A percentile compares a stretch with the other conserved stretches of the same genome.
phyloP scores from a whole-genome alignment of 1,140 invertebrate species.

The Dinothrombium tinctorium region DNA sequence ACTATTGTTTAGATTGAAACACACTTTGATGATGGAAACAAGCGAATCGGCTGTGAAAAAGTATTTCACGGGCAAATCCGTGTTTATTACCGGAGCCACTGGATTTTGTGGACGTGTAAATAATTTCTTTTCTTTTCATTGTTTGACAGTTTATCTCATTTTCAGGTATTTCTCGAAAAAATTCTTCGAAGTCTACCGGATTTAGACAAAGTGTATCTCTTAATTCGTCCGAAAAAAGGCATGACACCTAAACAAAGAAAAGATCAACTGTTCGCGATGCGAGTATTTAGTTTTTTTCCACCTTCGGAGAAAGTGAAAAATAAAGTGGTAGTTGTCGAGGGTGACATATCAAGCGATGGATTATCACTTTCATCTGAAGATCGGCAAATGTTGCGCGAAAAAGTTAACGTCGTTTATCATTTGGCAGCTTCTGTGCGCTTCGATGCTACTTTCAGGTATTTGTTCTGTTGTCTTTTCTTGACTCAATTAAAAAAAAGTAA shows the following conservation, averaged over 20 bases:
- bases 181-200: constrained; percentile 24
- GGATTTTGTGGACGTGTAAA: constrained; percentile 53
- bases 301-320: neutral
- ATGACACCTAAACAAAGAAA: constrained; percentile 22
- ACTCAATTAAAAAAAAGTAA: constrained; percentile 27
- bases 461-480: neutral
- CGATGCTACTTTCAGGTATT: constrained; percentile 40
- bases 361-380: constrained; percentile 59
- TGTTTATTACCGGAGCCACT: constrained; percentile 39
- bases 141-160: neutral
- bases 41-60: constrained; percentile 16
- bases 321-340: constrained; percentile 61
- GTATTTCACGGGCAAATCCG: constrained; percentile 34
- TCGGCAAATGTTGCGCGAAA: constrained; percentile 36
- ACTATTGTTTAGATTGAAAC: too few species aligned
- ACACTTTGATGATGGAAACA: too few species aligned
- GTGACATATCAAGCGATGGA: constrained; percentile 64
- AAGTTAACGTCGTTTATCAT: constrained; percentile 83
- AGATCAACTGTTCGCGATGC: neutral
- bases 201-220: constrained; percentile 34
- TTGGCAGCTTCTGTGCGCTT: constrained; percentile 94
- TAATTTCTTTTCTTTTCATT: constrained; percentile 21
- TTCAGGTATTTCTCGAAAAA: constrained; percentile 25
- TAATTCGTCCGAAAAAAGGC: constrained; percentile 44
- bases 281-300: neutral